Evolutionary conservation across 2,113 vertebrate species (phyloP).

Genomic region (Nanorana parkeri): DNA sequence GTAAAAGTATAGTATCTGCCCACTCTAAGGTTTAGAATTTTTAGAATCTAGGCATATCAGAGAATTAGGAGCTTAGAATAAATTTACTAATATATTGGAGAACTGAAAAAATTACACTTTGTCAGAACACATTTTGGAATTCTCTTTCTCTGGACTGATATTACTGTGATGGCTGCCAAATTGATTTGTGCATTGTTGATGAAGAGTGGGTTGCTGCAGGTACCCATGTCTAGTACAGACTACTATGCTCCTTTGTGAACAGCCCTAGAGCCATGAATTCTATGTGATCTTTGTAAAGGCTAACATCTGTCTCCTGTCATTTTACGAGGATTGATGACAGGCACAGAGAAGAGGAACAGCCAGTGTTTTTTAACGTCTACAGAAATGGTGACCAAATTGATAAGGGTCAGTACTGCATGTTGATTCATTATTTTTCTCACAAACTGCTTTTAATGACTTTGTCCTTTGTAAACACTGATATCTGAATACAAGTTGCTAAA

Average conservation of each 20-base stretch:
- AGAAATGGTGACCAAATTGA: constrained; percentile 62
- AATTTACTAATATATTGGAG: constrained; percentile 34
- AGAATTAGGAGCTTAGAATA: background rate
- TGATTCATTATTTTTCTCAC: constrained; percentile 49
- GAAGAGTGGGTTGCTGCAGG: constrained; percentile 70
- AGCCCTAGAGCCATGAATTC: constrained; percentile 93
- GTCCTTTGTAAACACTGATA: constrained; percentile 60
- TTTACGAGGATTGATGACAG: constrained; percentile 98
- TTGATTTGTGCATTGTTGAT: constrained; percentile 66
- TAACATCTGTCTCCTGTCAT: constrained; percentile 99
- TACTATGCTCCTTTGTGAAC: constrained; percentile 80
- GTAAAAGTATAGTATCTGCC: no score
- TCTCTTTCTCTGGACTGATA: constrained; percentile 63
- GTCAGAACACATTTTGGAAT: constrained; percentile 78
- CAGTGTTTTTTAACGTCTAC: constrained; percentile 64
- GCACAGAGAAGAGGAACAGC: constrained; percentile 75
- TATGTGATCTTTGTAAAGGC: constrained; percentile 99
- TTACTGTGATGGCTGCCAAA: constrained; percentile 70
- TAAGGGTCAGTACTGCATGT: constrained; percentile 60
- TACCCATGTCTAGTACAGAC: constrained; percentile 69
- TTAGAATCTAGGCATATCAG: background rate
- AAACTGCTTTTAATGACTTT: constrained; percentile 59
- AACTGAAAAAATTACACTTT: constrained; percentile 67
- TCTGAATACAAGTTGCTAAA: constrained; percentile 60
- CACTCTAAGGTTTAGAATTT: no score